These are phyloP conservation scores for Porites lobata DNA, from an alignment of 92 coral and sea anemone species.

Conservation along the genomic window DNA sequence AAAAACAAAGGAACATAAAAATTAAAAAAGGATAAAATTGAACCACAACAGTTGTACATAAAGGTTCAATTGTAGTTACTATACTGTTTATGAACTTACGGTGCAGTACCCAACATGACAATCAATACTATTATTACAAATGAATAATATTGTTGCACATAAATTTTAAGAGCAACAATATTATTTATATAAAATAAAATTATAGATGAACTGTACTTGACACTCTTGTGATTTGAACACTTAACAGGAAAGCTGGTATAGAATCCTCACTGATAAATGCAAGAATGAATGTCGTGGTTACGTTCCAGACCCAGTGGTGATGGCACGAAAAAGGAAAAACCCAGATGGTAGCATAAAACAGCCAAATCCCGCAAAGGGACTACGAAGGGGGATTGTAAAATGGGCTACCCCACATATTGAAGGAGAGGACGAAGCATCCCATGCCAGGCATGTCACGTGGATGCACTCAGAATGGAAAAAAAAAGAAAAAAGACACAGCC, in stretches of 20 bases:
- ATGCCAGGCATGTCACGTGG: conserved; percentile 32
- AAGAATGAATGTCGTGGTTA: conserved; percentile 42
- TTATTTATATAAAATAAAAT: no score
- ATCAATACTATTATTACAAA: no score
- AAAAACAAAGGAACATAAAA: no score
- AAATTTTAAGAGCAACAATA: no score
- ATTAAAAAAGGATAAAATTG: no score
- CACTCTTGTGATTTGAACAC: no score
- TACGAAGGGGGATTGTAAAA: conserved; percentile 38
- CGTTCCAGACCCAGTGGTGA: conserved; percentile 28
- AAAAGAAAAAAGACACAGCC: not conserved
- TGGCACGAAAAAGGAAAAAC: conserved; percentile 43
- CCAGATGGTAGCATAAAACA: conserved; percentile 27
- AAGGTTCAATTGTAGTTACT: no score
- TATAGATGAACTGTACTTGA: no score
- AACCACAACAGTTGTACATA: no score
- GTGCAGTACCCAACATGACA: no score
- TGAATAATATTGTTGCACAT: no score
- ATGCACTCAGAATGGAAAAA: conserved; percentile 34
- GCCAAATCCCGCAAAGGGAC: conserved; percentile 27
- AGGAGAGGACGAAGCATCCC: conserved; percentile 33
- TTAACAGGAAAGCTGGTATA: conserved; percentile 53
- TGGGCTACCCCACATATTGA: conserved; percentile 40
- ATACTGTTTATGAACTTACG: no score
- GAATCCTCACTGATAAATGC: conserved; percentile 34